These are phyloP conservation scores for Macrobrachium rosenbergii DNA, from an alignment of 1,140 invertebrate species.

Conservation along the genomic window DNA sequence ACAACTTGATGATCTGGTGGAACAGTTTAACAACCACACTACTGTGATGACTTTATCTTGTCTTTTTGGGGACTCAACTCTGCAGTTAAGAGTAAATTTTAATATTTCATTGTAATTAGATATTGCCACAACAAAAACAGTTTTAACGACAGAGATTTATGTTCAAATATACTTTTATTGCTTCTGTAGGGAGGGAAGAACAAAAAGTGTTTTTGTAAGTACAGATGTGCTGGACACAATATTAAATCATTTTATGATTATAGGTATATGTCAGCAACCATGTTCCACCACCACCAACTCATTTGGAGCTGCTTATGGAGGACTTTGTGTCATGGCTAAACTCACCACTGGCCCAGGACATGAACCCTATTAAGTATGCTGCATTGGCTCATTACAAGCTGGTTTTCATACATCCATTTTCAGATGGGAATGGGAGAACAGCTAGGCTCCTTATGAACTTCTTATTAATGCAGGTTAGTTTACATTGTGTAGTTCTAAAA, in stretches of 20 bases:
- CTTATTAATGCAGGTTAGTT: constrained; percentile 85
- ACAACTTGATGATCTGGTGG: too few species aligned
- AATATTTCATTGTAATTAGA: too few species aligned
- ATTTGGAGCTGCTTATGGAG: constrained; percentile 86
- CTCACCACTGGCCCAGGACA: constrained; percentile 76
- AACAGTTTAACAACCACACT: too few species aligned
- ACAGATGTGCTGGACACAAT: too few species aligned
- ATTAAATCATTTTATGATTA: not conserved
- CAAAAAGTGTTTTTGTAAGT: too few species aligned
- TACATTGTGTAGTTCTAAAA: not conserved
- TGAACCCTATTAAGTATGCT: constrained; percentile 93
- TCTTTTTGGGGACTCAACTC: too few species aligned
- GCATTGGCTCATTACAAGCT: constrained; percentile 96
- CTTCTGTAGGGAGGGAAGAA: too few species aligned
- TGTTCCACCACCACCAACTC: constrained; percentile 85
- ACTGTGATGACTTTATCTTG: too few species aligned
- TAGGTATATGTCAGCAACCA: constrained; percentile 94
- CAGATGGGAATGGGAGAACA: constrained; percentile 95
- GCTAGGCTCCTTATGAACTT: constrained; percentile 96
- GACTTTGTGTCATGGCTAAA: constrained; percentile 88
- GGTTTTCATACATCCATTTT: constrained; percentile 94
- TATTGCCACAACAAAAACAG: too few species aligned
- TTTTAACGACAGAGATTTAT: too few species aligned
- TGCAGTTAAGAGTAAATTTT: too few species aligned
- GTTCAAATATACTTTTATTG: too few species aligned